phyloP scores from a whole-genome alignment of 2,797 vertebrate species.

The Paramormyrops hopkinsi region DNA sequence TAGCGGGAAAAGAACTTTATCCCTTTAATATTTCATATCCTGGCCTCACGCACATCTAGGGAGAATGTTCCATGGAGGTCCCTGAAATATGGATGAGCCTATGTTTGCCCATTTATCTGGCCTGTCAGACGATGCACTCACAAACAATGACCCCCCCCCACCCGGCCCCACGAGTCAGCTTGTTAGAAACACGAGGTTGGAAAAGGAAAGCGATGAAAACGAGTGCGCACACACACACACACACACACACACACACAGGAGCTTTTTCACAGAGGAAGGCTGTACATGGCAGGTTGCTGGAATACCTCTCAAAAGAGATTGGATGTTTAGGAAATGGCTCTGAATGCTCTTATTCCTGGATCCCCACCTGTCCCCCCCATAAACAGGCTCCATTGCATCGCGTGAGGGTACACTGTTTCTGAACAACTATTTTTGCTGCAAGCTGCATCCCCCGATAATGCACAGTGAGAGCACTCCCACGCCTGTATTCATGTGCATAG shows the following conservation, averaged over 20 bases:
- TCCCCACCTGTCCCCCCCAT: neutral
- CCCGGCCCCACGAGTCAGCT: conserved; percentile 39
- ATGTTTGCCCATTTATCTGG: conserved; percentile 66
- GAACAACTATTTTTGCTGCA: neutral
- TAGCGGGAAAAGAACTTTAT: conserved; percentile 64
- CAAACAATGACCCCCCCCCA: conserved; percentile 49
- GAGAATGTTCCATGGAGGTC: conserved; percentile 42
- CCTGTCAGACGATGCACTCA: conserved; percentile 56
- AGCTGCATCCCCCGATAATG: neutral
- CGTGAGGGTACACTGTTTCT: neutral
- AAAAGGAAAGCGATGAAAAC: neutral
- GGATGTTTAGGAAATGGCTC: neutral
- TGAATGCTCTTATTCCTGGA: neutral
- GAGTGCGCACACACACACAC: neutral
- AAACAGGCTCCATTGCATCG: neutral
- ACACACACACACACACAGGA: neutral
- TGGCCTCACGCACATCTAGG: conserved; percentile 33
- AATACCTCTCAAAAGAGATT: neutral
- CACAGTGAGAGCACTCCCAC: neutral
- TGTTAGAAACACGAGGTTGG: conserved; percentile 46
- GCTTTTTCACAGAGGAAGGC: neutral
- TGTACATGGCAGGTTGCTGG: neutral
- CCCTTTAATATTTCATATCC: conserved; percentile 71
- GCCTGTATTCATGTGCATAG: neutral
- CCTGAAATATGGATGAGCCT: conserved; percentile 72